Conservation (phyloP, 2,888 invertebrate genomes). For the Merodon equestris region DNA sequence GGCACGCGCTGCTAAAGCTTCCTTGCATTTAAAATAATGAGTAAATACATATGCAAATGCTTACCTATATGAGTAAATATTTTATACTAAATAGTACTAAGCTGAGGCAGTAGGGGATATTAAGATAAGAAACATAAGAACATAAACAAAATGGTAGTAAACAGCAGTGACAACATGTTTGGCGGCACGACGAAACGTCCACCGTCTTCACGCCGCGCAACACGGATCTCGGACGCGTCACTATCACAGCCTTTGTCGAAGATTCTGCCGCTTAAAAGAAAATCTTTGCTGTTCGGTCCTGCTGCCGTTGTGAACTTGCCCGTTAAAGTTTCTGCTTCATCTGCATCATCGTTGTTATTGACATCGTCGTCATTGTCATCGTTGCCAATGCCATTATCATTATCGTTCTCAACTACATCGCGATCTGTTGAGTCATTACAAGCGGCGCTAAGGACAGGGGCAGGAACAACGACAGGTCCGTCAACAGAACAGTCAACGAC, state of each 20-base stretch:
- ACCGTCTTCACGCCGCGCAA: slow-evolving; percentile 45
- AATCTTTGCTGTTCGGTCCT: slow-evolving; percentile 15
- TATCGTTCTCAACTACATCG: slow-evolving; percentile 41
- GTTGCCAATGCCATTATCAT: slow-evolving; percentile 38
- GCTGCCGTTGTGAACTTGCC: too few relatives aligned
- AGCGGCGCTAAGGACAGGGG: slow-evolving; percentile 14
- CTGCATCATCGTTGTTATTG: slow-evolving; percentile 16
- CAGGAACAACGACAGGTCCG: slow-evolving; percentile 23
- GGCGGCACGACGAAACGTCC: slow-evolving; percentile 69
- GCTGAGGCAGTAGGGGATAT: slow-evolving; percentile 30
- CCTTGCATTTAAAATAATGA: too few relatives aligned
- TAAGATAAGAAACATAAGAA: slow-evolving; percentile 48
- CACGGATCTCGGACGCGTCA: not conserved
- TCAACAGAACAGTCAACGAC: slow-evolving; percentile 38
- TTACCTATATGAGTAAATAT: slow-evolving; percentile 10
- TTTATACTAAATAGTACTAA: not conserved
- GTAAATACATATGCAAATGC: slow-evolving; percentile 12
- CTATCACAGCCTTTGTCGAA: not conserved
- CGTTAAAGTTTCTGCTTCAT: too few relatives aligned
- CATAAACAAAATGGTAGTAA: slow-evolving; percentile 53
- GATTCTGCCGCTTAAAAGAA: slow-evolving; percentile 8
- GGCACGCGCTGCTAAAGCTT: not conserved
- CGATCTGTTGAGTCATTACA: slow-evolving; percentile 18
- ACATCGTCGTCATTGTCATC: slow-evolving; percentile 13
- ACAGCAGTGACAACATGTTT: slow-evolving; percentile 62